phyloP scores from a whole-genome alignment of 2,888 invertebrate genomes.

The Eilema depressum region DNA sequence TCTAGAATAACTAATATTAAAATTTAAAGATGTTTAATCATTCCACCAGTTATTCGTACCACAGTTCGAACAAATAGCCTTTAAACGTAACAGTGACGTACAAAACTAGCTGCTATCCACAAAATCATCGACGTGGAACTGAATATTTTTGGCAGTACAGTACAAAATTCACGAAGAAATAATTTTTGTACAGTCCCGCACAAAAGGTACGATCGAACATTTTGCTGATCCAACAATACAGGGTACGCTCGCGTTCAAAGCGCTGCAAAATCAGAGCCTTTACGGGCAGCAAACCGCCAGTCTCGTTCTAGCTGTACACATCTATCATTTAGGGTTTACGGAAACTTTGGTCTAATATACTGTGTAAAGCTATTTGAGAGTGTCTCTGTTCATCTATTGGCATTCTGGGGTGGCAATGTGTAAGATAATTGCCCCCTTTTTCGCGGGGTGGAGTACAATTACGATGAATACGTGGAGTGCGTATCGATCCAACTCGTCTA shows the following conservation, averaged over 20 bases:
- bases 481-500: too few relatives aligned
- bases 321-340: background rate
- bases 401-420: too few relatives aligned
- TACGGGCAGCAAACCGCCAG: background rate
- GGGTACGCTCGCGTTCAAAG: background rate
- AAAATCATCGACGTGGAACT: background rate
- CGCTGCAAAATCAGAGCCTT: background rate
- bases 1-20: too few relatives aligned
- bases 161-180: background rate
- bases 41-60: too few relatives aligned
- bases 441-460: too few relatives aligned
- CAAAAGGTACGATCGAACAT: background rate
- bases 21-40: too few relatives aligned
- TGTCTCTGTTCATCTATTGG: background rate
- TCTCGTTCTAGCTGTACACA: background rate
- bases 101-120: background rate
- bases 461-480: too few relatives aligned
- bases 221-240: conserved; percentile 34
- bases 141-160: background rate
- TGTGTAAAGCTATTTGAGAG: background rate
- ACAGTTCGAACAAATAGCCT: too few relatives aligned
- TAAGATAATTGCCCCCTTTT: too few relatives aligned
- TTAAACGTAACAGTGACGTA: background rate
- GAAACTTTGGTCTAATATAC: background rate
- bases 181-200: background rate